Evolutionary conservation across 2,797 vertebrate genomes (phyloP), one percentile per base, ranked within the genome.

Genomic region (Sebastes trivittatus): DNA sequence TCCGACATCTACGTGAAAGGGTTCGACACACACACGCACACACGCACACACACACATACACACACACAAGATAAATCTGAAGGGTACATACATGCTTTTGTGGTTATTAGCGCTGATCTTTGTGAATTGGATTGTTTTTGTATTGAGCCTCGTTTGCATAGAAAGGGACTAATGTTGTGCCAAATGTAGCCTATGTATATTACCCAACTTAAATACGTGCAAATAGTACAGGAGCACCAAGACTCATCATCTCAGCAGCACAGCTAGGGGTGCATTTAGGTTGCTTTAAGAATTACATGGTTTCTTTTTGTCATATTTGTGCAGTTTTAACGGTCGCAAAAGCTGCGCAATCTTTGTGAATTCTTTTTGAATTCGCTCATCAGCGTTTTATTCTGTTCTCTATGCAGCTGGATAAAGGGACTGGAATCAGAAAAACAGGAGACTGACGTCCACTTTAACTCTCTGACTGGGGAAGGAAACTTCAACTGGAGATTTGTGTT

Each of bases 401-500:
- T 55, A 23, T 63, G 65, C 92, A 99, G 98, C 73, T 98, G 98
- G 98, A 95, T 98, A 71, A 98, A 98, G 88, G 98, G 98, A n/a
- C 88, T 98, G 71, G 97, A 98, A n/a, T 91, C 93, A 0, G 95
- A 97, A n/a, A 98, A 97, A 78, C 98, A 99, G 92, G 98, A 99
- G 92, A 99, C 98, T 0, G 98, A 99, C 0, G 98, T 99, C 78
- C 98, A 99, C 92, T 99, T 99, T 72, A 98, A 96, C 92, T 99
- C 98, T 49, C 91, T 99, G 88, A 99, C 97, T 0, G 97, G 98
- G 52, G 98, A 99, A 92, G 98, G 97, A 71, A 99, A 98, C 94
- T 99, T 99, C 94, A 99, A 98, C 90, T 98, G 98, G 98, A 95
- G 97, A 79, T 99, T 98, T 56, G 88, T 99, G 67, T 99, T 97